Evolutionary conservation across 2,797 vertebrate species (phyloP).

Genomic region (Miichthys miiuy): DNA sequence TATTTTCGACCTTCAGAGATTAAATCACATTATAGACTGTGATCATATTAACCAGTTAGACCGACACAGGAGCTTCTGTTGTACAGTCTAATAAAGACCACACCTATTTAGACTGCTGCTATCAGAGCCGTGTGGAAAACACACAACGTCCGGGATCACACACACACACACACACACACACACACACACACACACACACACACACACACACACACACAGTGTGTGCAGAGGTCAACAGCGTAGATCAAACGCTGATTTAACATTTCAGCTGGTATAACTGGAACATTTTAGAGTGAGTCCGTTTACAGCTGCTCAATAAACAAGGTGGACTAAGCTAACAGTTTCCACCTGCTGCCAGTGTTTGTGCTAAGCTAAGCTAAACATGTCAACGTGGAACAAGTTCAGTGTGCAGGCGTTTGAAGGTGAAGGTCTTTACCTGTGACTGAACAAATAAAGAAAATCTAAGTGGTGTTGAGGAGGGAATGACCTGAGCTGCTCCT

Average conservation of each 20-base stretch:
- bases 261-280: neutral
- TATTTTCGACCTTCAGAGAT: neutral
- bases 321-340: neutral
- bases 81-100: slow-evolving; percentile 11
- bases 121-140: neutral
- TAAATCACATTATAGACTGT: slow-evolving; percentile 1
- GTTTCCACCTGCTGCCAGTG: neutral
- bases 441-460: neutral
- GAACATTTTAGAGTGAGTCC: neutral
- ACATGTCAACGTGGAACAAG: neutral
- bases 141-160: neutral
- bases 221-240: neutral
- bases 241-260: neutral
- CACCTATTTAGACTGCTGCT: slow-evolving; percentile 6
- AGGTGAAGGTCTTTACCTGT: neutral
- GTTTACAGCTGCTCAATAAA: too few relatives aligned
- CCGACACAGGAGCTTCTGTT: slow-evolving; percentile 14
- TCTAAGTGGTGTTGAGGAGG: neutral
- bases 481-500: too few relatives aligned
- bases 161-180: neutral
- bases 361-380: slow-evolving; percentile 4
- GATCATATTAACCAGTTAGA: slow-evolving; percentile 22
- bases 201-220: neutral
- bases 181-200: neutral
- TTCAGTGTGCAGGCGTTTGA: neutral